Evolutionary conservation across 2,113 vertebrate genomes (phyloP), one percentile per base, ranked within the genome.

Genomic region (Acrocephalus arundinaceus): DNA sequence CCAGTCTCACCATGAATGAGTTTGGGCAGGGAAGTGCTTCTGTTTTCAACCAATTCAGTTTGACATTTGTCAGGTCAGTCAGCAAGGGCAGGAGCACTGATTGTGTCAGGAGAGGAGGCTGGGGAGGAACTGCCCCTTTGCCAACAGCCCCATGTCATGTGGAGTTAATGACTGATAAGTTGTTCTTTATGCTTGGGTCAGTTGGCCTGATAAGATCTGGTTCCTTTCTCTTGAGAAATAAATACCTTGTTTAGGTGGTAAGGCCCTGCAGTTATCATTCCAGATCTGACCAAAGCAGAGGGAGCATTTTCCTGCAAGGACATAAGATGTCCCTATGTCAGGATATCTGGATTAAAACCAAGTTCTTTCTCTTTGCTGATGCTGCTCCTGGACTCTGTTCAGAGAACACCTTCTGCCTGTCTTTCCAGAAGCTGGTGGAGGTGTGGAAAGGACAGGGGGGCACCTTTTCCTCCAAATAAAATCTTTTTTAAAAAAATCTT

Each of bases 141-240:
- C 85, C 85, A 76, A 21, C 37, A 80, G 66, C 17, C n/a, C 46
- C 13, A 1, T 54, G 41, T 89, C 41, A 23, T 4, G 3, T 22
- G 15, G 82, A 76, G 75, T 83, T 94, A 90, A 95, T 75, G 85
- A 83, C 75, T 57, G 72, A 75, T 65, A 73, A 82, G 78, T 76
- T 89, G 77, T 78, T 92, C 79, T 62, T 54, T 39, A 10, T 73
- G 71, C 85, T 83, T 90, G 63, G 88, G 59, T 88, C 85, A 66
- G 27, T 85, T 83, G 78, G 18, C 51, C 58, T 55, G 89, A 87
- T 94, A 75, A 65, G 43, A 85, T 93, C 74, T 62, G 58, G 72
- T 93, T 91, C 74, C 91, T 82, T 92, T 87, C 90, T 90, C 52
- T 62, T 57, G 77, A 92, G 74, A 87, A 93, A 68, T 49, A 70